These are phyloP conservation scores for Drosophila obscura DNA, from an alignment of 1,140 invertebrate species.

Conservation along the genomic window DNA sequence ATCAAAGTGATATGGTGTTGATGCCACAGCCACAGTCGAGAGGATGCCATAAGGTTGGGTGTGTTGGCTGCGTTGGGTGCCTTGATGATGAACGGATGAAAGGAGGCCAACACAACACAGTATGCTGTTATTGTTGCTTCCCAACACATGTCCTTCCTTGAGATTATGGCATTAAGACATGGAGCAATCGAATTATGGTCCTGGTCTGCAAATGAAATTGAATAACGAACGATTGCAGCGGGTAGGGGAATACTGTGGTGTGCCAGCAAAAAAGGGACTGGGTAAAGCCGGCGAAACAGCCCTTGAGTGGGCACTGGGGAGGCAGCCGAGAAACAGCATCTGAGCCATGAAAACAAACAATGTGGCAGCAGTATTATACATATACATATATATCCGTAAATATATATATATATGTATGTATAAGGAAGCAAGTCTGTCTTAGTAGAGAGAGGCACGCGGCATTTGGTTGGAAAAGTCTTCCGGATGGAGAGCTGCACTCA, in stretches of 20 bases:
- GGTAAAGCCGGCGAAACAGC: no score
- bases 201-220: conserved; percentile 40
- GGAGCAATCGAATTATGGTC: conserved; percentile 68
- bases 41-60: background rate
- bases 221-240: conserved; percentile 16
- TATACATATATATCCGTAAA: no score
- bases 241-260: background rate
- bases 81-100: conserved; percentile 4
- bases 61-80: no score
- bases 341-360: no score
- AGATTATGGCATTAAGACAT: conserved; percentile 76
- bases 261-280: background rate
- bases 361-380: no score
- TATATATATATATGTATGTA: no score
- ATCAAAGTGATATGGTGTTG: conserved; percentile 81
- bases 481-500: no score
- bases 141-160: conserved; percentile 19
- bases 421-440: no score
- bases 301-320: no score
- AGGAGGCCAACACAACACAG: conserved; percentile 10
- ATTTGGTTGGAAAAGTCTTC: no score
- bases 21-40: conserved; percentile 26
- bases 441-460: no score
- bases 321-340: no score
- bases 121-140: conserved; percentile 58